Conservation (phyloP, 2,888 invertebrate genomes). For the Caenorhabditis macrosperma region DNA sequence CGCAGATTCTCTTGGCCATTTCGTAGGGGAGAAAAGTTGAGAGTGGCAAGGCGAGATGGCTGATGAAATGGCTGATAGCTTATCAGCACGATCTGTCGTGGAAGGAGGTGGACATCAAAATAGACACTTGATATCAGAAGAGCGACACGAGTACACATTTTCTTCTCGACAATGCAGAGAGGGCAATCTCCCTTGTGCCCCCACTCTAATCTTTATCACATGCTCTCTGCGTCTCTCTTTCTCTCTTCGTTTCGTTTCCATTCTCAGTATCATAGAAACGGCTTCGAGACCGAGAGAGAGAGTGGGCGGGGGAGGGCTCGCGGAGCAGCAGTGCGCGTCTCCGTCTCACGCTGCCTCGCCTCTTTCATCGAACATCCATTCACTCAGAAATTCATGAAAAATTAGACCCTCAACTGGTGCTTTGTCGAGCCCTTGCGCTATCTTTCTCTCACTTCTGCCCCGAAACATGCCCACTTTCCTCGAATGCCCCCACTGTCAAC, state of each 20-base stretch:
- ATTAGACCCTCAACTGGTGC: constrained; percentile 31
- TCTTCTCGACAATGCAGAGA: not conserved
- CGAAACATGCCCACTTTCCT: constrained; percentile 49
- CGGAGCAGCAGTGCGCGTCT: constrained; percentile 2
- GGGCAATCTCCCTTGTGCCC: not conserved
- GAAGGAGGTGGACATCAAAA: not conserved
- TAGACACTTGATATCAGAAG: constrained; percentile 1
- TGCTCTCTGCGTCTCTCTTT: constrained; percentile 4
- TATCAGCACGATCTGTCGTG: constrained; percentile 19
- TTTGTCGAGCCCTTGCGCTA: not conserved
- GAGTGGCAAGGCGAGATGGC: not conserved
- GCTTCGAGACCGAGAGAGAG: not conserved
- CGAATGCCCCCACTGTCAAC: constrained; percentile 49
- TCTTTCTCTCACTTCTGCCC: not conserved
- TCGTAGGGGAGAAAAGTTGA: not conserved
- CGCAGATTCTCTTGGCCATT: constrained; percentile 82
- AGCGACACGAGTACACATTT: not conserved
- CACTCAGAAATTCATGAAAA: constrained; percentile 56
- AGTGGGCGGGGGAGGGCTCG: constrained; percentile 14
- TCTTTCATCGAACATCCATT: constrained; percentile 18
- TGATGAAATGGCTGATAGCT: constrained; percentile 16
- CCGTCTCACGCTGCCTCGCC: not conserved
- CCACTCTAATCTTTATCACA: constrained; percentile 14
- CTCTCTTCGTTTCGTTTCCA: not conserved
- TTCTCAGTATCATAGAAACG: constrained; percentile 4